A percentile compares a stretch with the other conserved stretches of the same genome.
Evolutionary conservation across 2,113 vertebrate genomes (phyloP).

Genomic region (Pseudorectes ferrugineus): DNA sequence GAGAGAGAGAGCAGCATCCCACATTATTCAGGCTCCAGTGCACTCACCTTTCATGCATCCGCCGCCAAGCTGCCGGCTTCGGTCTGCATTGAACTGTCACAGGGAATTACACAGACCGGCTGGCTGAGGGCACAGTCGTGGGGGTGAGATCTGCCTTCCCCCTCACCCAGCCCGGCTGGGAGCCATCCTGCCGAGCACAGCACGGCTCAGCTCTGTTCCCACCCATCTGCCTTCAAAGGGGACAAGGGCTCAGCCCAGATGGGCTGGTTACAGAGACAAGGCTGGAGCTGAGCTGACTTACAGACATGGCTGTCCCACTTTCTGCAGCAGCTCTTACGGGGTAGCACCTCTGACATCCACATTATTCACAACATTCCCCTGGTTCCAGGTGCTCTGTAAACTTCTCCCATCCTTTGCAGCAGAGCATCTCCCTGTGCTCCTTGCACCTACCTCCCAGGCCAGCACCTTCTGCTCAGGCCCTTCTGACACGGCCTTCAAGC

Average conservation of each 20-base stretch:
- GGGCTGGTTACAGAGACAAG: background rate
- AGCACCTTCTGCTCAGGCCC: background rate
- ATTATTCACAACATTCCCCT: background rate
- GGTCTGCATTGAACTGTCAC: conserved; percentile 62
- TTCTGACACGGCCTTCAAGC: accelerated
- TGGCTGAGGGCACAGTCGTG: background rate
- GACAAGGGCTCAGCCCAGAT: background rate
- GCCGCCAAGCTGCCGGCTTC: background rate
- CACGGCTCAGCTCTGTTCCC: background rate
- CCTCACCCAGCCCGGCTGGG: background rate
- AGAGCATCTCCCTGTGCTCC: background rate
- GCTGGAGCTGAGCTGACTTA: background rate
- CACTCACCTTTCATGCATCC: conserved; percentile 41
- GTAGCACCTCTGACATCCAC: background rate
- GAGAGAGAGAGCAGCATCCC: conserved; percentile 14
- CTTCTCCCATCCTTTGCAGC: background rate
- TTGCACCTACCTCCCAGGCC: background rate
- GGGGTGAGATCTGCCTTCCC: background rate
- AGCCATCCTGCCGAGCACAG: background rate
- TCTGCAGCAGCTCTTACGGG: background rate
- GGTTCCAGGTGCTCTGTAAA: background rate
- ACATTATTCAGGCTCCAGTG: conserved; percentile 44
- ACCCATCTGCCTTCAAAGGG: background rate
- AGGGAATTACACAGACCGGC: conserved; percentile 44
- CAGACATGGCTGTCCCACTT: background rate